A percentile compares a stretch with the other conserved stretches of the same genome.
These are phyloP conservation scores for Nasonia giraulti DNA, from an alignment of 1,140 invertebrate genomes.

Conservation along the genomic window DNA sequence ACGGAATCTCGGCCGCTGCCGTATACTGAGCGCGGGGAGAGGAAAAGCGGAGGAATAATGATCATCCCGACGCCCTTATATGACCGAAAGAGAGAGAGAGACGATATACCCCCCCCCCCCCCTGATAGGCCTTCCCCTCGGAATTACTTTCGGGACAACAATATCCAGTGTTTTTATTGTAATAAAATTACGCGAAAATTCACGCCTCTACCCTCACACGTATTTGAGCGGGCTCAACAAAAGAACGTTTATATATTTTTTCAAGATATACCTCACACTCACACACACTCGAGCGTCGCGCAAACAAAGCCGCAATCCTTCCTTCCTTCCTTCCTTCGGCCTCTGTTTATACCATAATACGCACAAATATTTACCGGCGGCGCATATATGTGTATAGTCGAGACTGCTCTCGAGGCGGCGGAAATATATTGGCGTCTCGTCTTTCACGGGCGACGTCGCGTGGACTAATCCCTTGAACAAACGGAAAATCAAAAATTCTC, in stretches of 20 bases:
- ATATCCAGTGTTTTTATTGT: too few species aligned
- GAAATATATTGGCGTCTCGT: slow-evolving; percentile 4
- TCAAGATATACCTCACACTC: neutral
- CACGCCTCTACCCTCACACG: too few species aligned
- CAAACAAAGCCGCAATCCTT: slow-evolving; percentile 20
- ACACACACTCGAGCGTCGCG: neutral
- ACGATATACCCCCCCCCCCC: too few species aligned
- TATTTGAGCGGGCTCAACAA: too few species aligned
- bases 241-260: neutral
- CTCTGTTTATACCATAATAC: neutral
- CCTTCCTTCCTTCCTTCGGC: slow-evolving; percentile 1
- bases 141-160: too few species aligned
- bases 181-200: too few species aligned
- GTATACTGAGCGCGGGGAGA: neutral
- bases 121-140: too few species aligned
- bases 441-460: neutral
- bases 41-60: neutral
- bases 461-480: slow-evolving; percentile 27
- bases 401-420: neutral
- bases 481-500: slow-evolving; percentile 10
- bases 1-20: neutral
- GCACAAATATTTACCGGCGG: slow-evolving; percentile 34
- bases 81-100: neutral
- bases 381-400: neutral
- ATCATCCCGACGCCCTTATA: neutral